phyloP scores from a whole-genome alignment of 2,888 invertebrate species.

The Creontiades dilutus region DNA sequence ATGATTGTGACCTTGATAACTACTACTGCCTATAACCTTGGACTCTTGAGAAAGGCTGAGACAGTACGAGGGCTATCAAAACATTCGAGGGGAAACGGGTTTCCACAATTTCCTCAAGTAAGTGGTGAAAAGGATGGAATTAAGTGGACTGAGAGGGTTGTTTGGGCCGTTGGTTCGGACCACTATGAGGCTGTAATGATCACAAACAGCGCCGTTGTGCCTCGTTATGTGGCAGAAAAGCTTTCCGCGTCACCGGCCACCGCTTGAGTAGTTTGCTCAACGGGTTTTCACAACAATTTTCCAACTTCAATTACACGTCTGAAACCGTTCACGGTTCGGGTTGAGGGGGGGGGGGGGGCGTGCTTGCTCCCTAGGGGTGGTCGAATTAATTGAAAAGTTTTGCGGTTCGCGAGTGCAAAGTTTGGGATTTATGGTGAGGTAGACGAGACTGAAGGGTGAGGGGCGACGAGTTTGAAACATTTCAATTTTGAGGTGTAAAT shows the following conservation, averaged over 20 bases:
- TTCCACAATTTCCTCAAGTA: background rate
- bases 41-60: background rate
- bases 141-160: conserved; percentile 25
- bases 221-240: conserved; percentile 49
- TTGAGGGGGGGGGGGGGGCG: background rate
- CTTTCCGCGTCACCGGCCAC: conserved; percentile 56
- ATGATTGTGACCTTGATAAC: background rate
- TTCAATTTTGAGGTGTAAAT: conserved; percentile 27
- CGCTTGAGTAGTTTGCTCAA: conserved; percentile 48
- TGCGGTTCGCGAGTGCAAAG: conserved; percentile 33
- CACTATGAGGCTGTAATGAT: conserved; percentile 44
- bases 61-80: background rate
- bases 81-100: background rate
- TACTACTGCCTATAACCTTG: background rate
- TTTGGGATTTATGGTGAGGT: conserved; percentile 47
- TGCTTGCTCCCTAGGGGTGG: background rate
- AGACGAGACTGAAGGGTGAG: conserved; percentile 26
- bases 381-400: conserved; percentile 60
- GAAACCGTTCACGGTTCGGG: conserved; percentile 40
- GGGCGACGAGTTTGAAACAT: background rate
- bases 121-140: conserved; percentile 1
- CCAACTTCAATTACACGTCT: conserved; percentile 66
- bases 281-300: conserved; percentile 63
- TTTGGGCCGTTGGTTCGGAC: background rate
- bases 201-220: conserved; percentile 38